A percentile compares a stretch with the other conserved stretches of the same genome.
These are phyloP conservation scores for Megalops cyprinoides DNA, from an alignment of 2,797 vertebrate genomes.

Conservation along the genomic window DNA sequence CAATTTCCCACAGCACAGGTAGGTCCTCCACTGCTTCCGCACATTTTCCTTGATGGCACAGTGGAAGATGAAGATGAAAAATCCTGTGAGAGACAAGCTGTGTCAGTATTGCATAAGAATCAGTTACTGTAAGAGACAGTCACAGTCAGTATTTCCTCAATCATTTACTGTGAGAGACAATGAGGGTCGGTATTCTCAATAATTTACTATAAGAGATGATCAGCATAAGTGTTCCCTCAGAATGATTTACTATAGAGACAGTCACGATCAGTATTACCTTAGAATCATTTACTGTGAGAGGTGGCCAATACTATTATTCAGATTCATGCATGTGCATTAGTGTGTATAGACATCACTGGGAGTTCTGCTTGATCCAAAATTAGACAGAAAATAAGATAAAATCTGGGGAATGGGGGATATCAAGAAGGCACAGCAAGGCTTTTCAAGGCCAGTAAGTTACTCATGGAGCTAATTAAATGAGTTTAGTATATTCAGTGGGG, in stretches of 20 bases:
- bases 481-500: too few relatives aligned
- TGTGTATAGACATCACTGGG: too few relatives aligned
- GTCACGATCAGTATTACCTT: background rate
- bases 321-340: too few relatives aligned
- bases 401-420: background rate
- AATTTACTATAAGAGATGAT: background rate
- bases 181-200: background rate
- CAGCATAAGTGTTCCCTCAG: background rate
- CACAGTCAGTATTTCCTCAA: background rate
- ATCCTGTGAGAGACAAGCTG: conserved; percentile 69
- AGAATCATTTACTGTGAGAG: too few relatives aligned
- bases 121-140: background rate
- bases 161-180: background rate
- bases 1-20: conserved; percentile 90
- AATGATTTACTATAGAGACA: too few relatives aligned
- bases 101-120: background rate
- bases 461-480: too few relatives aligned
- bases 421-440: background rate
- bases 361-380: too few relatives aligned
- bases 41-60: conserved; percentile 92
- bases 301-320: too few relatives aligned
- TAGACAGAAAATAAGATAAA: too few relatives aligned
- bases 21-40: conserved; percentile 89
- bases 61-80: conserved; percentile 96
- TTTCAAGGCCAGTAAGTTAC: background rate